Conservation (phyloP, 2,113 vertebrate genomes). For the Litocranius walleri region DNA sequence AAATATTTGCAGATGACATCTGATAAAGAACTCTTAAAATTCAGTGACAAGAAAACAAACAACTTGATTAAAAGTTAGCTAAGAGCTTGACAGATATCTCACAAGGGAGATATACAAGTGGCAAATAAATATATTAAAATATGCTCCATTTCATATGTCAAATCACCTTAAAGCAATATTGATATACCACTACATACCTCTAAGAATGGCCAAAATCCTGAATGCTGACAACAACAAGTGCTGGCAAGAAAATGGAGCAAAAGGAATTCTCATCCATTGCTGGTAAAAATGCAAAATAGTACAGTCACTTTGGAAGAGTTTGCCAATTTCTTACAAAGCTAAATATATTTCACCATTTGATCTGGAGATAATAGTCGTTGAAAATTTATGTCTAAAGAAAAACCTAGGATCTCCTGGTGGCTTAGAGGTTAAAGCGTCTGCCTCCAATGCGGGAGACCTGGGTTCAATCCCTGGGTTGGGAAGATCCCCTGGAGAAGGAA, state of each 20-base stretch:
- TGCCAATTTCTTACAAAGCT: background rate
- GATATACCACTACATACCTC: background rate
- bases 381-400: background rate
- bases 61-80: background rate
- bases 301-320: background rate
- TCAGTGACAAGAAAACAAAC: background rate
- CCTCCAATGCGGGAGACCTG: too few species aligned
- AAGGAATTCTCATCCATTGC: background rate
- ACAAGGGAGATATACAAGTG: background rate
- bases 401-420: background rate
- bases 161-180: background rate
- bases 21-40: background rate
- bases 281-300: background rate
- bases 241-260: background rate
- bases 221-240: background rate
- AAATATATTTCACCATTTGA: background rate
- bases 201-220: background rate
- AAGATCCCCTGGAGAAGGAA: too few species aligned
- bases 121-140: background rate
- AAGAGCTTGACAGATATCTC: background rate
- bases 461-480: too few species aligned
- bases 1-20: background rate
- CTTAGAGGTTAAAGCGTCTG: too few species aligned
- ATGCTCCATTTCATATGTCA: background rate
- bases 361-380: background rate